Evolutionary conservation across 2,797 vertebrate genomes (phyloP), one percentile per base, ranked within the genome.

Genomic region (Crax fasciolata): DNA sequence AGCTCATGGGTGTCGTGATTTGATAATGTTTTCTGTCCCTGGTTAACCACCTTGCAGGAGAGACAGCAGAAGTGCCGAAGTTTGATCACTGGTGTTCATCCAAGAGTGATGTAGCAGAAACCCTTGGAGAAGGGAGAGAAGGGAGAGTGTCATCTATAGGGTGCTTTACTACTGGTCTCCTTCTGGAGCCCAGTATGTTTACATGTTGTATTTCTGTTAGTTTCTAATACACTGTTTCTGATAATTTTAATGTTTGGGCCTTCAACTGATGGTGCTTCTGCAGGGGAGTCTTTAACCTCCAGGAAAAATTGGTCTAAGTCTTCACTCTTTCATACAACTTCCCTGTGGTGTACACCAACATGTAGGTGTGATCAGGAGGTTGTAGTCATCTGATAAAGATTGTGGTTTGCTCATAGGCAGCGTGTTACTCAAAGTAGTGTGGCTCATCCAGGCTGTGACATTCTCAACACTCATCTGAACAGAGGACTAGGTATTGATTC

Each of bases 381-480:
- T 52, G 25, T 27, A 6, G 30, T 54, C 4, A 2, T 58, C 3
- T 15, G 44, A 44, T 65, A 35, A 44, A 74, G 39, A 3, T 14
- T 41, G 86, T n/a, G 55, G 10, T 8, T 73, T 24, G 35, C 35
- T 68, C 24, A 1, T 5, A 84, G 59, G 30, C 32, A 7, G 19
- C 30, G 17, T 52, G 67, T 54, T 20, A 8, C 51, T 79, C 55
- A 25, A 39, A 49, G 13, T 25, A 41, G 15, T 6, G 46, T 27
- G 71, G 9, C 51, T 54, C 5, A 0, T 16, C 1, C 11, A 32
- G 12, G 16, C 70, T 48, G 51, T 16, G 12, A 32, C 9, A 2
- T 0, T 3, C 61, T 73, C 30, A 43, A 7, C 7, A 1, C 44
- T 75, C 30, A 12, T 12, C 63, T 21, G 52, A 52, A 24, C 28